Conservation (phyloP, 2,797 vertebrate species). For the Crypturellus tataupa region DNA sequence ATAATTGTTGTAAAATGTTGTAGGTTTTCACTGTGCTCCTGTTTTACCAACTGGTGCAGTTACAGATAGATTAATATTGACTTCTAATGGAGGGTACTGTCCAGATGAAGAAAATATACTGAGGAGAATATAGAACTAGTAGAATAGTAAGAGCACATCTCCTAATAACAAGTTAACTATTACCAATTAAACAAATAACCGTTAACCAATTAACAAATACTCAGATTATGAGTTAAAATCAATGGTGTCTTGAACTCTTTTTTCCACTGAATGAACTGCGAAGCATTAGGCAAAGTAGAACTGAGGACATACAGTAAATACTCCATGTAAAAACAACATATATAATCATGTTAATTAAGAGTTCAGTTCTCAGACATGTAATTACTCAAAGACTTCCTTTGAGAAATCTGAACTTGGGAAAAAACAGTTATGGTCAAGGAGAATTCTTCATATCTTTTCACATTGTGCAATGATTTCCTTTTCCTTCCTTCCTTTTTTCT, state of each 20-base stretch:
- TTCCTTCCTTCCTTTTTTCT: not conserved
- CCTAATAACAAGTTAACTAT: not conserved
- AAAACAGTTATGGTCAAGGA: not conserved
- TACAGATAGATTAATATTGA: not conserved
- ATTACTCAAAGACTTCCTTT: not conserved
- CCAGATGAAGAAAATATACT: not conserved
- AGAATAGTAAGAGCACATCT: not conserved
- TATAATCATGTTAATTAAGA: not conserved
- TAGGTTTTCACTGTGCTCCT: not conserved
- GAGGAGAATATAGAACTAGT: not conserved
- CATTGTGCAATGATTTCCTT: not conserved
- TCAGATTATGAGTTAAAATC: not conserved
- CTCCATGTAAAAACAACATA: not conserved
- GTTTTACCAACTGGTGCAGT: not conserved
- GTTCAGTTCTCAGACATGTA: not conserved
- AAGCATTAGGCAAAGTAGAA: not conserved
- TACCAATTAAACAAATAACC: not conserved
- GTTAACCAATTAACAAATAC: not conserved
- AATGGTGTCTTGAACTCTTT: not conserved
- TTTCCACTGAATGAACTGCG: not conserved
- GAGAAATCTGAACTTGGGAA: not conserved
- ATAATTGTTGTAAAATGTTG: slow-evolving; percentile 13
- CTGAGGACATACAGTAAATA: not conserved
- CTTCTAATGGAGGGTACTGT: not conserved
- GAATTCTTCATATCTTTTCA: not conserved